Evolutionary conservation across 2,797 vertebrate species (phyloP), one percentile per base, ranked within the genome.

Genomic region (Trichosurus vulpecula): DNA sequence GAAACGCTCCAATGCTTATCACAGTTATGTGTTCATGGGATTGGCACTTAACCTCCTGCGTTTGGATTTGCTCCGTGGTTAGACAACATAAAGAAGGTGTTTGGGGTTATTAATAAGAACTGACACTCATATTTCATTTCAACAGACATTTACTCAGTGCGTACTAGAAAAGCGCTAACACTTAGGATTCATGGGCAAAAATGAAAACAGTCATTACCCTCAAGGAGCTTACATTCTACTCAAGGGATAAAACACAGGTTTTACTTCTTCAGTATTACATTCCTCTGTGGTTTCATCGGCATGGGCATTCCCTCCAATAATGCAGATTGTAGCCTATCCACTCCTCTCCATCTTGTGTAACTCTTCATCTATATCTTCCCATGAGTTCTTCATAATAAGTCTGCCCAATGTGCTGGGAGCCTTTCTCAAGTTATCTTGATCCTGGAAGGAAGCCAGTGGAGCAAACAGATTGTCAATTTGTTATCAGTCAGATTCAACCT

Each of bases 1-100:
- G 94, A 95, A 96, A 92, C 51, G 74, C 98, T 29, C 1, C 61
- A 96, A 95, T 19, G 89, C 30, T 90, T 31, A 51, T 41, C 91
- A 74, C 61, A 92, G 95, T 61, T 93, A 31, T 54, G 91, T 96
- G 95, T 96, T 87, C 22, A 81, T 57, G 94, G 35, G 41, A 31
- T n/a, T 90, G 92, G 11, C 58, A 61, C 41, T 95, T 41, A 74
- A 35, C 35, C 93, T 97, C 52, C 81, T 96, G 9, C 93, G 31
- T 54, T 92, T 97, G 93, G 81, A 22, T 93, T 97, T 96, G 27
- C 74, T 55, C 57, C 66, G 14, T 27, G 74, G 30, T 90, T 90
- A 90, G 90, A 54, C 52, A 90, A 54, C 2, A 0, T 96, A 54
- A 81, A 53, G 54, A 54, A 19, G 74, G 56, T 41, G 6, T 51